Evolutionary conservation across 1,140 invertebrate genomes (phyloP).

Genomic region (Drosophila saltans): DNA sequence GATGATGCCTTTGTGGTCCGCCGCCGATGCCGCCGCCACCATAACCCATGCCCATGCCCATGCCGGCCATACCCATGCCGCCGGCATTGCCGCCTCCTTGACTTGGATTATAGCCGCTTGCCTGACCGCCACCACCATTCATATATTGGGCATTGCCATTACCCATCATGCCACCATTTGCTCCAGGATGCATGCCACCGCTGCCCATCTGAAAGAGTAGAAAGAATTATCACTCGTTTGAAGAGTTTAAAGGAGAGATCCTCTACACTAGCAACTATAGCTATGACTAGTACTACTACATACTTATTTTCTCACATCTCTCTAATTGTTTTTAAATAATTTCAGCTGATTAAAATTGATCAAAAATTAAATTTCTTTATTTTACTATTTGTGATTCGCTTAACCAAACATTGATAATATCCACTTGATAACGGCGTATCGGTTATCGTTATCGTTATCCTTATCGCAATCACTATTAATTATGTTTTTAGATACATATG

Average conservation of each 20-base stretch:
- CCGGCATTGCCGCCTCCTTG: slow-evolving; percentile 71
- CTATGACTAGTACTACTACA: no score
- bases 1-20: slow-evolving; percentile 76
- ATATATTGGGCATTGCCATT: slow-evolving; percentile 80
- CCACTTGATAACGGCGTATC: no score
- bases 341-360: no score
- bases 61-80: slow-evolving; percentile 55
- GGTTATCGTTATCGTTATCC: not conserved
- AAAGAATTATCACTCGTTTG: no score
- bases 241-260: not conserved
- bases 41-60: slow-evolving; percentile 76
- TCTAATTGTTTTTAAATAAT: no score
- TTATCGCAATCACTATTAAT: no score
- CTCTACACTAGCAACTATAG: no score
- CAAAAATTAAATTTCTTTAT: no score
- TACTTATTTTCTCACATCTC: no score
- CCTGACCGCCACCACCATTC: slow-evolving; percentile 64
- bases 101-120: slow-evolving; percentile 70
- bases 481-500: no score
- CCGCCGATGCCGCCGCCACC: slow-evolving; percentile 61
- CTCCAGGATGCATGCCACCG: slow-evolving; percentile 72
- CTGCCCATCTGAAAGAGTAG: slow-evolving; percentile 66
- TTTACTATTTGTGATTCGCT: no score
- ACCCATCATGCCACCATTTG: slow-evolving; percentile 67
- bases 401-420: no score